A percentile compares a stretch with the other conserved stretches of the same genome.
These are phyloP conservation scores for Bubo bubo DNA, from an alignment of 2,113 vertebrate species.

Conservation along the genomic window DNA sequence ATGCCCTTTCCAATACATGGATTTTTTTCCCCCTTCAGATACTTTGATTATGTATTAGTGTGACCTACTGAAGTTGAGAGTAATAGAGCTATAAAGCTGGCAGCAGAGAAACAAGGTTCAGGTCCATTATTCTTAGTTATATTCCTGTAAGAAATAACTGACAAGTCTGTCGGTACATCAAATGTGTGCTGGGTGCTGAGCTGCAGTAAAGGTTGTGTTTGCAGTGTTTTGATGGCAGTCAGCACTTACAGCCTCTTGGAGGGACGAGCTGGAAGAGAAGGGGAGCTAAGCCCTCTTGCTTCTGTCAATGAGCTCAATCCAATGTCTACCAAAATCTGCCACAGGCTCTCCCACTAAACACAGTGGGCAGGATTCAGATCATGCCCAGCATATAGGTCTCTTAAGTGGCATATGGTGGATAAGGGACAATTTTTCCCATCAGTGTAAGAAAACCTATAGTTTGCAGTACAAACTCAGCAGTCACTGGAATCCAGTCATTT, in stretches of 20 bases:
- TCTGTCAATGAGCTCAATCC: neutral
- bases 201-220: neutral
- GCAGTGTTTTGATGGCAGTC: neutral
- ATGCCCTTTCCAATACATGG: neutral
- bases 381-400: neutral
- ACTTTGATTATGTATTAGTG: neutral
- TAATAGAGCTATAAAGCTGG: neutral
- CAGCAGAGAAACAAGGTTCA: neutral
- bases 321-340: neutral
- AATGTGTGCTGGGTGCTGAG: neutral
- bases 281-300: neutral
- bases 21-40: neutral
- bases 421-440: neutral
- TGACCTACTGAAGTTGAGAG: neutral
- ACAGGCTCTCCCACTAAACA: neutral
- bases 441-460: neutral
- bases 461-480: neutral
- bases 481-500: neutral
- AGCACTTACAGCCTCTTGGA: neutral
- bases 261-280: neutral
- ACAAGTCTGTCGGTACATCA: neutral
- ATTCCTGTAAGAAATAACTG: neutral
- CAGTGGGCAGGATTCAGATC: neutral
- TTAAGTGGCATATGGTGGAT: fast-evolving
- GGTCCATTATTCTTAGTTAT: neutral